Conservation (phyloP, 2,888 invertebrate species). For the Helicoverpa assulta region DNA sequence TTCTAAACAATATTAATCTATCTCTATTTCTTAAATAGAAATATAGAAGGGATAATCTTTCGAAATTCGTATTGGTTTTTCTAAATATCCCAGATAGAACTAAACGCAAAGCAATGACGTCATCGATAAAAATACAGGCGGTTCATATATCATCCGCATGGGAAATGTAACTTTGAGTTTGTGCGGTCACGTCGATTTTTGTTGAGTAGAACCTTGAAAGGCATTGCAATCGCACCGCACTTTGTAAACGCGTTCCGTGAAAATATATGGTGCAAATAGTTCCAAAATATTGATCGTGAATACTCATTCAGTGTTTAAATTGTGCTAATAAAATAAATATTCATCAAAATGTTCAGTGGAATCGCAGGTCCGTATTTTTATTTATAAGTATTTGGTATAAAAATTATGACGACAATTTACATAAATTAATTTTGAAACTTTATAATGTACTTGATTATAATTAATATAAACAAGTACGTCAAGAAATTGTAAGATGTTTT, state of each 20-base stretch:
- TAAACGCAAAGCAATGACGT: constrained; percentile 81
- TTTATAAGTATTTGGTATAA: background rate
- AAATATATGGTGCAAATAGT: constrained; percentile 63
- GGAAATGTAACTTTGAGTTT: constrained; percentile 60
- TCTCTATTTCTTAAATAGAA: too few relatives aligned
- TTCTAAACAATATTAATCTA: too few relatives aligned
- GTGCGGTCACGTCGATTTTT: constrained; percentile 66
- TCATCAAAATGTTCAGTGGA: constrained; percentile 85
- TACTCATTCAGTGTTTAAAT: constrained; percentile 55
- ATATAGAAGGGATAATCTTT: too few relatives aligned
- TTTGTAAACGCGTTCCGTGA: constrained; percentile 68
- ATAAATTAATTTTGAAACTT: background rate
- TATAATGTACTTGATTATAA: background rate
- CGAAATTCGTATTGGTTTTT: too few relatives aligned
- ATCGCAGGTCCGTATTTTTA: constrained; percentile 81
- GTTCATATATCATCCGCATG: constrained; percentile 71
- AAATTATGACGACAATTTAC: background rate
- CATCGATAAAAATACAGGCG: constrained; percentile 82
- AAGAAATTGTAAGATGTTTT: background rate
- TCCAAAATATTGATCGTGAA: constrained; percentile 53
- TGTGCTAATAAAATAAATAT: constrained; percentile 60
- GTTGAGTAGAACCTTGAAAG: constrained; percentile 68
- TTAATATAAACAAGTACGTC: background rate
- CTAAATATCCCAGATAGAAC: constrained; percentile 62
- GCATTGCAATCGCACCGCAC: constrained; percentile 74